Percentiles rank a stretch among this genome's conserved stretches.
phyloP scores from a whole-genome alignment of 2,888 invertebrate genomes.

The Drosophila fulvimacula region DNA sequence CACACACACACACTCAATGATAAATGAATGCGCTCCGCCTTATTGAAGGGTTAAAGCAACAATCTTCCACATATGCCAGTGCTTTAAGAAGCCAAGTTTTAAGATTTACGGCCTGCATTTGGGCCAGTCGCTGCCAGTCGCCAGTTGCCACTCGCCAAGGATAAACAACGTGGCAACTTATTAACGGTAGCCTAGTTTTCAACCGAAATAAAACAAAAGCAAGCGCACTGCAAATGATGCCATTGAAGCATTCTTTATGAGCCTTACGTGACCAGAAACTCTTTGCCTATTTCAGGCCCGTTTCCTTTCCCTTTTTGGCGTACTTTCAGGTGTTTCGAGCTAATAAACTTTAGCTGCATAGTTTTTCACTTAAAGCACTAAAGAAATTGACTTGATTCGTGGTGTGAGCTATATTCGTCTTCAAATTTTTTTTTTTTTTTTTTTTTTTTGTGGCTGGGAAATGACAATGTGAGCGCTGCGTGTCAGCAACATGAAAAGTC shows the following conservation, averaged over 20 bases:
- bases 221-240: constrained; percentile 63
- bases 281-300: constrained; percentile 58
- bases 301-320: constrained; percentile 3
- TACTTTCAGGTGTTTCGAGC: constrained; percentile 49
- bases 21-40: constrained; percentile 55
- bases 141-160: constrained; percentile 52
- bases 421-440: neutral
- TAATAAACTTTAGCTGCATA: constrained; percentile 55
- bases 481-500: constrained; percentile 77
- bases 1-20: constrained; percentile 28
- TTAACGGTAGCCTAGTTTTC: constrained; percentile 69
- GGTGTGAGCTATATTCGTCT: constrained; percentile 13
- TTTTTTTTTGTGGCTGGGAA: constrained; percentile 31
- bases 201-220: constrained; percentile 49
- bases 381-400: constrained; percentile 48
- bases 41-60: constrained; percentile 64
- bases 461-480: constrained; percentile 61
- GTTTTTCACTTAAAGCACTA: constrained; percentile 49
- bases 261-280: constrained; percentile 77
- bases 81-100: constrained; percentile 49
- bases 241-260: constrained; percentile 73
- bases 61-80: constrained; percentile 17
- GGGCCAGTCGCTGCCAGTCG: constrained; percentile 53
- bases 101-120: constrained; percentile 62
- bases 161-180: constrained; percentile 51